A percentile compares a stretch with the other conserved stretches of the same genome.
Evolutionary conservation across 2,888 invertebrate species (phyloP).

Genomic region (Hydraecia micacea): DNA sequence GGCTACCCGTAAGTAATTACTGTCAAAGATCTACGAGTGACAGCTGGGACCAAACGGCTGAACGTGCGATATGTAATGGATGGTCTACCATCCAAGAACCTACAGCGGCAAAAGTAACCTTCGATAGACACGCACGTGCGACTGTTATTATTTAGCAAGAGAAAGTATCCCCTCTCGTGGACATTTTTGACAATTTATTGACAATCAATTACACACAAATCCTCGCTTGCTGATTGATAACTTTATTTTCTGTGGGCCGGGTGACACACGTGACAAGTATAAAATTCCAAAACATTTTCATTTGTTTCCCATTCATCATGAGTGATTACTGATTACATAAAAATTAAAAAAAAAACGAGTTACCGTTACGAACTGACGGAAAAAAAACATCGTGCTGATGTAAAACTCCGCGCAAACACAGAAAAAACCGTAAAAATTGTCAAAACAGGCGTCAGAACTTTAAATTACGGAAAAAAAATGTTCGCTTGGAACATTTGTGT

Average conservation of each 20-base stretch:
- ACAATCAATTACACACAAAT: constrained; percentile 31
- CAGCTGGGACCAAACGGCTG: not conserved
- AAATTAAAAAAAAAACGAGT: constrained; percentile 4
- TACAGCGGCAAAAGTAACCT: not conserved
- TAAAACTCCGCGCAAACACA: constrained; percentile 28
- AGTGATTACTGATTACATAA: constrained; percentile 51
- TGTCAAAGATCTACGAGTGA: not conserved
- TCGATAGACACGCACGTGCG: not conserved
- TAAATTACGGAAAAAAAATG: constrained; percentile 60
- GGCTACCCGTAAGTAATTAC: not conserved
- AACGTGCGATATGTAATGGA: not conserved
- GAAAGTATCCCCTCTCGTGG: not conserved
- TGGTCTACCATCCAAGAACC: not conserved
- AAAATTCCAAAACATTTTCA: constrained; percentile 41
- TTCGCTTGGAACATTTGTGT: constrained; percentile 56
- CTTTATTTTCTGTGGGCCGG: constrained; percentile 37
- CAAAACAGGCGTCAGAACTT: constrained; percentile 64
- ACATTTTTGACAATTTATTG: constrained; percentile 7
- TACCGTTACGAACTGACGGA: not conserved
- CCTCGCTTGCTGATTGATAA: constrained; percentile 49
- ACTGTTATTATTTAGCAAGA: not conserved
- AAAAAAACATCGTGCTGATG: constrained; percentile 34
- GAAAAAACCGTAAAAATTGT: constrained; percentile 58
- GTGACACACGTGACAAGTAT: constrained; percentile 36
- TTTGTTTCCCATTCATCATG: constrained; percentile 41